phyloP scores from a whole-genome alignment of 2,797 vertebrate species.

The Aldrovandia affinis region DNA sequence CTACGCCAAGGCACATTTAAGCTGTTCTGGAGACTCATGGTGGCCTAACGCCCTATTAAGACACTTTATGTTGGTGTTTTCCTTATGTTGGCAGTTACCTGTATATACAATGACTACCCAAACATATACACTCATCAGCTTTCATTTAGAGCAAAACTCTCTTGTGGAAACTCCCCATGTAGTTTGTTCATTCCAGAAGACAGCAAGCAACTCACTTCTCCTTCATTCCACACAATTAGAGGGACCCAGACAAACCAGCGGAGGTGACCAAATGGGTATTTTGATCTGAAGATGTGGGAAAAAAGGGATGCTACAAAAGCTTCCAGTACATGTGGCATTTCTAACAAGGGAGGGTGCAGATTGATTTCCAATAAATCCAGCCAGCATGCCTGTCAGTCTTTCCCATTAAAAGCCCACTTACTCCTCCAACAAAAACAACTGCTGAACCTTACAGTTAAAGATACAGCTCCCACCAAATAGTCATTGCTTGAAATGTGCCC shows the following conservation, averaged over 20 bases:
- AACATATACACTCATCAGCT: background rate
- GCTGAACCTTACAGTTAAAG: conserved; percentile 19
- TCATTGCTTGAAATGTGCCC: too few species aligned
- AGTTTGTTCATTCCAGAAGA: background rate
- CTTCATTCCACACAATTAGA: conserved; percentile 14
- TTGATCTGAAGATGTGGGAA: conserved; percentile 20
- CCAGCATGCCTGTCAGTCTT: conserved; percentile 23
- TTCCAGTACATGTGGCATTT: conserved; percentile 32
- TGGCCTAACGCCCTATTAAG: too few species aligned
- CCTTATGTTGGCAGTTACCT: background rate
- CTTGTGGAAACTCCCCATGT: background rate
- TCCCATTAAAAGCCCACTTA: conserved; percentile 27
- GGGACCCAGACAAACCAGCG: background rate
- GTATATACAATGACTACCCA: background rate
- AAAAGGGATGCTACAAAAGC: conserved; percentile 20
- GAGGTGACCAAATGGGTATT: conserved; percentile 1
- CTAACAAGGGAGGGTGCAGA: conserved; percentile 18
- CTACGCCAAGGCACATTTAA: too few species aligned
- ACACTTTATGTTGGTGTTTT: background rate
- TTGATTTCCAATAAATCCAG: conserved; percentile 36
- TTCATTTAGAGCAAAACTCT: background rate
- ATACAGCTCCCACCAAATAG: conserved; percentile 4
- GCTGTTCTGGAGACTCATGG: too few species aligned
- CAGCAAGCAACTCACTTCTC: conserved; percentile 1
- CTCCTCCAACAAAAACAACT: conserved; percentile 24